These are phyloP conservation scores for Drosophila sordidapex DNA, from an alignment of 2,888 invertebrate species.

Conservation along the genomic window DNA sequence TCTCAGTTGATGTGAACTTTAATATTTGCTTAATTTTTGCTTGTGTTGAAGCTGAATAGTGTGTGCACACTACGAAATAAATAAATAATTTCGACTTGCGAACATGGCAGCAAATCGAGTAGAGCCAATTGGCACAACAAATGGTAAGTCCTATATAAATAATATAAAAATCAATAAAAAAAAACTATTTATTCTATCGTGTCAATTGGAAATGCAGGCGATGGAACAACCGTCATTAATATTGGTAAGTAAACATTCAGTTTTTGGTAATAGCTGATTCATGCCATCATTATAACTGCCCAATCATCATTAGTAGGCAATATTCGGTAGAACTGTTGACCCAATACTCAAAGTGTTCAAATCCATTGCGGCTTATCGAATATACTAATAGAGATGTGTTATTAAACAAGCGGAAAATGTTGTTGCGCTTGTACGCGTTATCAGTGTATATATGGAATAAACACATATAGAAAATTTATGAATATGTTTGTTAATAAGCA, in stretches of 20 bases:
- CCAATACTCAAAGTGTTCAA: neutral
- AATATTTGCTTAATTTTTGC: neutral
- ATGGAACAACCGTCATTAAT: constrained; percentile 62
- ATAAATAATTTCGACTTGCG: neutral
- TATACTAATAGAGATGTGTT: neutral
- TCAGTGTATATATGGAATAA: constrained; percentile 4
- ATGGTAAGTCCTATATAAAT: constrained; percentile 23
- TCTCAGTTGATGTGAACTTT: neutral
- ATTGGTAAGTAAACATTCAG: constrained; percentile 60
- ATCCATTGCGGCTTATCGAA: constrained; percentile 19
- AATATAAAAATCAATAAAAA: neutral
- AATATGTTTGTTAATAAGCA: constrained; percentile 1
- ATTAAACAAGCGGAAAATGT: neutral
- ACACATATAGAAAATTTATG: neutral
- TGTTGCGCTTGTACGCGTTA: constrained; percentile 2
- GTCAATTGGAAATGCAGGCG: constrained; percentile 24
- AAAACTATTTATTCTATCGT: neutral
- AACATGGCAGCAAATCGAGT: constrained; percentile 29
- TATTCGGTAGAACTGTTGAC: constrained; percentile 1
- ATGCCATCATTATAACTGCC: constrained; percentile 41
- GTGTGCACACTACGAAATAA: neutral
- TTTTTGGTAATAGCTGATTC: neutral
- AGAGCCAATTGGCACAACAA: neutral
- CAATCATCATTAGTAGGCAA: constrained; percentile 55
- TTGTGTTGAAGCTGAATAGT: neutral